These are phyloP conservation scores for Geophilus truncorum DNA, from an alignment of 2,888 invertebrate species.

Conservation along the genomic window DNA sequence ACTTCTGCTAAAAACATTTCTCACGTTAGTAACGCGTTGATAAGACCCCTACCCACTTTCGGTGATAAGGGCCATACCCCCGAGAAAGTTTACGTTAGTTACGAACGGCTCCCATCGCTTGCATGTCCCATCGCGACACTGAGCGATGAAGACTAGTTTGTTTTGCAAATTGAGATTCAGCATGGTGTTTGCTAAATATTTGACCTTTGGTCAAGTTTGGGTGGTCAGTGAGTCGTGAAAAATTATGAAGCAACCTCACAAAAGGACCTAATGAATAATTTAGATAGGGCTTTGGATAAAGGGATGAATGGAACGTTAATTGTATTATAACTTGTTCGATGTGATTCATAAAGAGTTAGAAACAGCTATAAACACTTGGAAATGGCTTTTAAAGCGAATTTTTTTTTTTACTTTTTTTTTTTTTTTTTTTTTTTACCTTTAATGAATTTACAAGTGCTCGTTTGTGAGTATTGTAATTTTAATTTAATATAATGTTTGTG, in stretches of 20 bases:
- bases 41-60: too few relatives aligned
- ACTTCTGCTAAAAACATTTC: too few relatives aligned
- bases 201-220: constrained; percentile 10
- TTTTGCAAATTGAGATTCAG: background rate
- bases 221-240: constrained; percentile 1
- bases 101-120: too few relatives aligned
- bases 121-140: background rate
- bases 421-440: background rate
- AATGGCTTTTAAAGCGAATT: background rate
- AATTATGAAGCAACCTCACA: background rate
- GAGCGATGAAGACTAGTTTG: background rate
- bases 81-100: too few relatives aligned
- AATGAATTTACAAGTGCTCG: too few relatives aligned
- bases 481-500: background rate
- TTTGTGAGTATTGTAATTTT: too few relatives aligned
- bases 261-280: background rate
- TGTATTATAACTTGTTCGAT: background rate
- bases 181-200: background rate
- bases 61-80: too few relatives aligned
- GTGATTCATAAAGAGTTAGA: background rate
- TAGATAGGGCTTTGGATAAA: background rate
- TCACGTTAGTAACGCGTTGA: too few relatives aligned
- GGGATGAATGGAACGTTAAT: constrained; percentile 5
- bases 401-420: background rate
- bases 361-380: background rate